Evolutionary conservation across 2,797 vertebrate species (phyloP), one percentile per base, ranked within the genome.

Genomic region (Sandelia bainsii): DNA sequence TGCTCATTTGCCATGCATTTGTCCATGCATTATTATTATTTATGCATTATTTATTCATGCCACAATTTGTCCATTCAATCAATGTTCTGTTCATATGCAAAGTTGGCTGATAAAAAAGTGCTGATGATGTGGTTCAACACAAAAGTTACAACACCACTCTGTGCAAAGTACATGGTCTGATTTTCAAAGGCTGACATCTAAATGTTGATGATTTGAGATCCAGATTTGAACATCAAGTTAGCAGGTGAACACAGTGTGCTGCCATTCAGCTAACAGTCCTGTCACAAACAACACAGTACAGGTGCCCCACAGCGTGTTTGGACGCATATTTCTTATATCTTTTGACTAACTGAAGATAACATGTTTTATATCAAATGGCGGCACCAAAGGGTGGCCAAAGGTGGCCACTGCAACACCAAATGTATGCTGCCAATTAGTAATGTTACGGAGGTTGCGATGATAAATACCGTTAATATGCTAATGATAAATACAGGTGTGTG

Each of bases 1-100:
- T 76, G 62, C 72, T 71, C 42, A 81, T 62, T 62, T 69, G 66
- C 72, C 56, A 52, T 52, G 56, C 52, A 62, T 72, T 62, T 74
- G 56, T 32, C 42, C 32, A 49, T 46, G 60, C 46, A 37, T 37
- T 11, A 42, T 70, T 70, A 45, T 32, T 61, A 42, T 37, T 37
- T 37, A 37, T 29, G 29, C 6, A 29, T 71, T 32, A 69, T 54
- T 20, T 32, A 72, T 62, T 74, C 22, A 57, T 44, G 68, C 59
- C 6, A 9, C 29, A 57, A 60, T 79, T 75, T 81, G 80, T 64
- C 29, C 62, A 62, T 50, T 77, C 52, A 64, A 69, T 81, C 44
- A 63, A 25, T 72, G 64, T 59, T 63, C 59, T 37, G 70, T 72
- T 75, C 14, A 51, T 63, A 60, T 81, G 69, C 63, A 50, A 75